These are phyloP conservation scores for Oncorhynchus mykiss DNA, from an alignment of 2,113 vertebrate species.

Conservation along the genomic window DNA sequence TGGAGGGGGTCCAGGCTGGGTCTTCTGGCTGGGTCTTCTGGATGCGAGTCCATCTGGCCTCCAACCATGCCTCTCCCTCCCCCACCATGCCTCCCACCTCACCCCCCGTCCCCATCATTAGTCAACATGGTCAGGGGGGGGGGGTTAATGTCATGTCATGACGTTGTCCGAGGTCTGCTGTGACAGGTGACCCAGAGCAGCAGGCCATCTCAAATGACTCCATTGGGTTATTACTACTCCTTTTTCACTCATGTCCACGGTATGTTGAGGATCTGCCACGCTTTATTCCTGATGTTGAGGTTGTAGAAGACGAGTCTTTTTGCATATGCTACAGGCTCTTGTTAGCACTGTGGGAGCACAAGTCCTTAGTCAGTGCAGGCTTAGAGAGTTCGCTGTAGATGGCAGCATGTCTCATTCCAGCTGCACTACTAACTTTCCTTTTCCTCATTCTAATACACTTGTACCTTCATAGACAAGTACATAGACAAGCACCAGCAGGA, in stretches of 20 bases:
- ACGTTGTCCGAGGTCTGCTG: background rate
- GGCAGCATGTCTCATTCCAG: conserved; percentile 58
- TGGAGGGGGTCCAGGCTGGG: too few species aligned
- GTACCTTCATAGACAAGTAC: conserved; percentile 48
- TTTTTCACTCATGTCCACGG: background rate
- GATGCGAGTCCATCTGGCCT: too few species aligned
- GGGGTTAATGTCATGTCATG: background rate
- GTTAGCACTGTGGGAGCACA: too few species aligned
- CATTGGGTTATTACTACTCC: background rate
- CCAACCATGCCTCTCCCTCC: too few species aligned
- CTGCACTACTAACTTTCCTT: conserved; percentile 27
- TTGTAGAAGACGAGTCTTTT: too few species aligned
- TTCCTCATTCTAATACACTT: conserved; percentile 3
- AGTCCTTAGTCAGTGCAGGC: conserved; percentile 20
- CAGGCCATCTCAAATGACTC: background rate
- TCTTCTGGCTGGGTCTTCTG: too few species aligned
- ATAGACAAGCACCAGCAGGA: background rate
- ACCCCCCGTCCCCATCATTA: background rate
- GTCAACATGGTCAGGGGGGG: background rate
- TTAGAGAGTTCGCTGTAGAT: conserved; percentile 58
- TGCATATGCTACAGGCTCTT: too few species aligned
- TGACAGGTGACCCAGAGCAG: background rate
- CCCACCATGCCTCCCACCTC: too few species aligned
- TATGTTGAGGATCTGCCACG: too few species aligned
- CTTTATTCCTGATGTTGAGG: too few species aligned